A percentile compares a stretch with the other conserved stretches of the same genome.
phyloP scores from a whole-genome alignment of 1,140 invertebrate genomes.

The Caenorhabditis elegans region DNA sequence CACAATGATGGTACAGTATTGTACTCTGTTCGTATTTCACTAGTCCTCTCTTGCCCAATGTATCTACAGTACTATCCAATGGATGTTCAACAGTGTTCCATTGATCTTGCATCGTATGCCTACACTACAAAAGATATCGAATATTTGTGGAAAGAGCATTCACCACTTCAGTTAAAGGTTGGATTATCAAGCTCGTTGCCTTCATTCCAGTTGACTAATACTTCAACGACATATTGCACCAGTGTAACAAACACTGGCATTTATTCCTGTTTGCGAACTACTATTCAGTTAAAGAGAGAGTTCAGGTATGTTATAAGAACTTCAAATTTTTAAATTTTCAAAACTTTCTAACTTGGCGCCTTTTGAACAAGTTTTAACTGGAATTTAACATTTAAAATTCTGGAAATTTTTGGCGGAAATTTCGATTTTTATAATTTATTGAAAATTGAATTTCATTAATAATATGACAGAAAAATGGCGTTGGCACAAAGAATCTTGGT shows the following conservation, averaged over 20 bases:
- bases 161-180: slow-evolving; percentile 88
- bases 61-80: slow-evolving; percentile 78
- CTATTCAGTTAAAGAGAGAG: slow-evolving; percentile 89
- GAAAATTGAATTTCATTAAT: too few relatives aligned
- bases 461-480: too few relatives aligned
- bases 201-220: slow-evolving; percentile 86
- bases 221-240: slow-evolving; percentile 87
- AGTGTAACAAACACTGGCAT: slow-evolving; percentile 92
- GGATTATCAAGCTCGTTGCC: slow-evolving; percentile 81
- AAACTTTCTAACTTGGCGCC: too few relatives aligned
- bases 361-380: too few relatives aligned
- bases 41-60: slow-evolving; percentile 89
- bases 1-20: slow-evolving; percentile 90
- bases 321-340: too few relatives aligned
- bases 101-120: slow-evolving; percentile 77
- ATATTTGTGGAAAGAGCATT: slow-evolving; percentile 80
- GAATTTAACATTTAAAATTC: too few relatives aligned
- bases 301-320: slow-evolving; percentile 76
- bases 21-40: slow-evolving; percentile 81
- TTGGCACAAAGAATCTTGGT: too few relatives aligned
- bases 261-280: slow-evolving; percentile 93
- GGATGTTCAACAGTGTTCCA: slow-evolving; percentile 86
- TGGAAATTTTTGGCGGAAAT: too few relatives aligned
- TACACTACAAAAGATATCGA: slow-evolving; percentile 64
- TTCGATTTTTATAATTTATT: too few relatives aligned